Conservation (phyloP, 2,113 vertebrate species). For the Campylomormyrus tamandua region DNA sequence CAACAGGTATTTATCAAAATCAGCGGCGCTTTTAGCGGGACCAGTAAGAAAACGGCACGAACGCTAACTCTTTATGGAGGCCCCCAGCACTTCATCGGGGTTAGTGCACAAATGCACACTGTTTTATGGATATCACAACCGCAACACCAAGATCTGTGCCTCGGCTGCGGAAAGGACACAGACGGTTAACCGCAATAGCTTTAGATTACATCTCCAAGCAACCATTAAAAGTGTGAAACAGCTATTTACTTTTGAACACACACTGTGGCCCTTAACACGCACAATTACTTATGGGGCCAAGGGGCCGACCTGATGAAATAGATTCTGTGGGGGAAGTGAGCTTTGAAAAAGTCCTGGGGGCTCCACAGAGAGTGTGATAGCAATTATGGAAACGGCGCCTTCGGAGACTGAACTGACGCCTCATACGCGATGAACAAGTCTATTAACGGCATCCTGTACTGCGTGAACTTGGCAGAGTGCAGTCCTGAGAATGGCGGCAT, state of each 20-base stretch:
- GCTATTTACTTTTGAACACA: constrained; percentile 6
- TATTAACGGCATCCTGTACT: not conserved
- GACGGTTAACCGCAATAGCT: not conserved
- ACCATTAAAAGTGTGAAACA: not conserved
- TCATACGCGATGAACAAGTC: not conserved
- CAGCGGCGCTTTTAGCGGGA: not conserved
- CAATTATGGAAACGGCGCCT: constrained; percentile 2
- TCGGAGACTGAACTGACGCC: not conserved
- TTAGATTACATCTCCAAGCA: constrained; percentile 19
- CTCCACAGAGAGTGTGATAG: not conserved
- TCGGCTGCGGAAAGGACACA: not conserved
- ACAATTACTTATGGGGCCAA: not conserved
- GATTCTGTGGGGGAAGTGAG: not conserved
- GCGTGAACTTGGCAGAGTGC: not conserved
- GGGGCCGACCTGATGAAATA: constrained; percentile 8
- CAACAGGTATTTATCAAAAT: not conserved
- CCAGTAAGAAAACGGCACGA: too few relatives aligned
- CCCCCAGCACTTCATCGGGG: too few relatives aligned
- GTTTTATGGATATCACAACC: not conserved
- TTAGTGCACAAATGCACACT: too few relatives aligned
- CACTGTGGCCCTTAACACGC: constrained; percentile 2
- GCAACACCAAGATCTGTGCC: not conserved
- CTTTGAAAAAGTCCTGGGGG: not conserved
- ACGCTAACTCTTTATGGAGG: too few relatives aligned
- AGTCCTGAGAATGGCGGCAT: not conserved